Evolutionary conservation across 2,113 vertebrate genomes (phyloP), one percentile per base, ranked within the genome.

Genomic region (Blennius ocellaris): DNA sequence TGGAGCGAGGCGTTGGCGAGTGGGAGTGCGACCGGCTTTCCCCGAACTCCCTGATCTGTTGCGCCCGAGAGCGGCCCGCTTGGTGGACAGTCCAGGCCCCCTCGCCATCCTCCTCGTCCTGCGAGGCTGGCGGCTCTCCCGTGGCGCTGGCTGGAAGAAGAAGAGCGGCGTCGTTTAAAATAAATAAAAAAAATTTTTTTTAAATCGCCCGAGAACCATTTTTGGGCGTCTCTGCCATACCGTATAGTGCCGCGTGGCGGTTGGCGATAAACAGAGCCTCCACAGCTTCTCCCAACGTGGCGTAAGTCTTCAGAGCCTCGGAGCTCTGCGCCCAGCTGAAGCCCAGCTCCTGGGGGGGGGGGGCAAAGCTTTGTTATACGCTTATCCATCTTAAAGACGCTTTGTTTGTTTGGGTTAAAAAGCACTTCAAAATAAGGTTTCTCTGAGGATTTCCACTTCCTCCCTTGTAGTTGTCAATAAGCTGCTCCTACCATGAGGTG

Each of bases 281-380:
- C 6, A 92, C 56, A 0, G 91, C 92, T 53, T 89, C 90, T 75
- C 94, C 91, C 52, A 95, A 30, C 0, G 84, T 86, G 30, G 68
- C 51, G 48, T 94, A 83, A 43, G 78, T 69, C 56, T 91, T 92
- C 53, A 94, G 72, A 8, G 92, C 91, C 52, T 92, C 89, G 0
- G 69, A 73, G 87, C 93, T 91, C 76, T 94, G 83, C 3, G 76
- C 76, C 87, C 86, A 86, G 43, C 61, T 78, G 75, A 94, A 94
- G 5, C 94, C 94, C 90, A 93, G 90, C 77, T 94, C 92, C 94
- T 95, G n/a, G n/a, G n/a, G n/a, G n/a, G n/a, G n/a, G n/a, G n/a
- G n/a, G n/a, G n/a, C n/a, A n/a, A n/a, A n/a, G n/a, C n/a, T n/a
- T n/a, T n/a, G n/a, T n/a, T n/a, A n/a, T n/a, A n/a, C n/a, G n/a